phyloP scores from a whole-genome alignment of 2,888 invertebrate species.

The Panopea generosa region DNA sequence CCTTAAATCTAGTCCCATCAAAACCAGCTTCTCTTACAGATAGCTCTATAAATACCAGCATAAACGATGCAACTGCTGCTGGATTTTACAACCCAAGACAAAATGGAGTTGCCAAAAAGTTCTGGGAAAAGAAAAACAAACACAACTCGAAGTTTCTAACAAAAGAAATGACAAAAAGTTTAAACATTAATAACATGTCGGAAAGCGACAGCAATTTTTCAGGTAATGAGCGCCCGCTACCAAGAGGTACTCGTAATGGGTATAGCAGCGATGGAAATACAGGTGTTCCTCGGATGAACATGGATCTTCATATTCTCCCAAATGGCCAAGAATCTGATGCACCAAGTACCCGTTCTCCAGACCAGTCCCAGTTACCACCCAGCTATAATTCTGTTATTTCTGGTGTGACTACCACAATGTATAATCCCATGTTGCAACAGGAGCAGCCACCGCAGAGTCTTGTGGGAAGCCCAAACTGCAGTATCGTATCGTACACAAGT shows the following conservation, averaged over 20 bases:
- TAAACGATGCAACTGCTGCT: constrained; percentile 58
- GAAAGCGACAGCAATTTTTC: constrained; percentile 70
- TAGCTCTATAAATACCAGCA: constrained; percentile 43
- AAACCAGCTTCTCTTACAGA: constrained; percentile 62
- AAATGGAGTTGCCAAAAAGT: constrained; percentile 96
- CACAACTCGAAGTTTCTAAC: constrained; percentile 79
- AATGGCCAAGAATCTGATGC: constrained; percentile 60
- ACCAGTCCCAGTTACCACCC: constrained; percentile 36
- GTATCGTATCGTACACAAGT: constrained; percentile 61
- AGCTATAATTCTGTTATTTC: constrained; percentile 51
- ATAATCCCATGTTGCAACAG: constrained; percentile 39
- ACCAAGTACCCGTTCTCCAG: constrained; percentile 48
- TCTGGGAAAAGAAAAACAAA: constrained; percentile 90
- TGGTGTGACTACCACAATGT: constrained; percentile 42
- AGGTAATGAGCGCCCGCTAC: constrained; percentile 61
- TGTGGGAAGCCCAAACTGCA: constrained; percentile 55
- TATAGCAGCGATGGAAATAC: constrained; percentile 60
- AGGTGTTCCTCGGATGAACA: constrained; percentile 73
- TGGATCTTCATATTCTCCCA: constrained; percentile 79
- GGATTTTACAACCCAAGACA: constrained; percentile 97
- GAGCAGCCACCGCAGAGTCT: constrained; percentile 25
- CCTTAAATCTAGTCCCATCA: constrained; percentile 79
- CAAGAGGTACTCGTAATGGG: constrained; percentile 65
- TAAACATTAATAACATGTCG: constrained; percentile 72
- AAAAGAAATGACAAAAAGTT: constrained; percentile 79